phyloP scores from a whole-genome alignment of 2,113 vertebrate species.

The Trematomus loennbergii region DNA sequence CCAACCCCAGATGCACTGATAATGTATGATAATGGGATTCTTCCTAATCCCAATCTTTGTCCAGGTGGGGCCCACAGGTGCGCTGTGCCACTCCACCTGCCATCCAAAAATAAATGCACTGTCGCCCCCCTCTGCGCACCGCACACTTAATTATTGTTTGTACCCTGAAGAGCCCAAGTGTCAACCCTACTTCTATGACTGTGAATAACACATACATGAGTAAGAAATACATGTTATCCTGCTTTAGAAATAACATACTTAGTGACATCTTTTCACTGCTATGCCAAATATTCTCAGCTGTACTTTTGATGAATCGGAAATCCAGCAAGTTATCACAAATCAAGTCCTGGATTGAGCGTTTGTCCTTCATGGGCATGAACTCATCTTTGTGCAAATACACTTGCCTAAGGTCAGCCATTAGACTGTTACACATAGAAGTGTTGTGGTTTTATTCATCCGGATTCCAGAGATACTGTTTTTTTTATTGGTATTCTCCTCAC shows the following conservation, averaged over 20 bases:
- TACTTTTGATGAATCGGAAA: conserved; percentile 38
- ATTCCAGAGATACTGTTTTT: conserved; percentile 22
- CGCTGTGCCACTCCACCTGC: conserved; percentile 45
- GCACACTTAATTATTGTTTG: conserved; percentile 19
- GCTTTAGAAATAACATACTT: conserved; percentile 17
- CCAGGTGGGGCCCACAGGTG: conserved; percentile 50
- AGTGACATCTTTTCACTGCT: conserved; percentile 13
- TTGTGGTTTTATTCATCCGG: conserved; percentile 29
- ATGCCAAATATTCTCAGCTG: conserved; percentile 8
- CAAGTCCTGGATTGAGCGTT: conserved; percentile 2
- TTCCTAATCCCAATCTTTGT: conserved; percentile 65
- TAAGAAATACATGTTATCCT: conserved; percentile 2
- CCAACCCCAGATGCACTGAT: conserved; percentile 65
- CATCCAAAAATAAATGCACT: conserved; percentile 49
- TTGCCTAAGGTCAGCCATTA: conserved; percentile 30
- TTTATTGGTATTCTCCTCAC: conserved; percentile 55
- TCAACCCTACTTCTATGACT: not conserved
- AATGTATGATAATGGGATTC: conserved; percentile 78
- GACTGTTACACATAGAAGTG: conserved; percentile 22
- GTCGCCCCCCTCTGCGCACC: conserved; percentile 19
- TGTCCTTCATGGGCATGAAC: conserved; percentile 21
- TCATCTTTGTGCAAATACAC: conserved; percentile 13
- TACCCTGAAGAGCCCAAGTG: not conserved
- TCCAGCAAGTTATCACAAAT: not conserved
- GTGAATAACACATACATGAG: conserved; percentile 5